phyloP scores from a whole-genome alignment of 2,113 vertebrate species.

The Sphaerodactylus townsendi region DNA sequence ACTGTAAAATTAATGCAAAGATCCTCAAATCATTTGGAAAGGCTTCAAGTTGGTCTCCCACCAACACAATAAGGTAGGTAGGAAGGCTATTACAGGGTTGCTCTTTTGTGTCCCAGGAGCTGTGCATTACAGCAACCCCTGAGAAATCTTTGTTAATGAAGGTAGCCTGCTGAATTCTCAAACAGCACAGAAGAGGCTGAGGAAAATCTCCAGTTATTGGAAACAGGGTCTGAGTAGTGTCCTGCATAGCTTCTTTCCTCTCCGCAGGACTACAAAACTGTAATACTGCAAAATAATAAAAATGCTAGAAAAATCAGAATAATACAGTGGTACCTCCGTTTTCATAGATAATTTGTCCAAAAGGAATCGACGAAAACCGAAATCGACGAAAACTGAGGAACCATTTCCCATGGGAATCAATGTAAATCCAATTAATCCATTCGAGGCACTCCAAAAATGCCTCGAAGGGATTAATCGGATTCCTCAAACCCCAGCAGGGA shows the following conservation, averaged over 20 bases:
- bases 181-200: background rate
- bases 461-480: no score
- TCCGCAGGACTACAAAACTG: background rate
- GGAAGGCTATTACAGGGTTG: background rate
- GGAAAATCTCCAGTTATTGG: background rate
- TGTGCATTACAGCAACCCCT: background rate
- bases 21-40: background rate
- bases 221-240: background rate
- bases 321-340: no score
- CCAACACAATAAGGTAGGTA: no score
- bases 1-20: background rate
- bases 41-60: background rate
- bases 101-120: background rate
- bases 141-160: background rate
- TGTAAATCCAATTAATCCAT: no score
- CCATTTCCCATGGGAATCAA: no score
- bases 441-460: no score
- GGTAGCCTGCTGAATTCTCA: background rate
- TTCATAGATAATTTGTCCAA: no score
- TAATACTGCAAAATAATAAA: background rate
- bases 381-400: no score
- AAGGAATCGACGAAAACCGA: no score
- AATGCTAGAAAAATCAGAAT: background rate
- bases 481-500: no score
- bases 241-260: background rate